These are phyloP conservation scores for Pediacus dermestoides DNA, from an alignment of 2,888 invertebrate genomes.

Conservation along the genomic window DNA sequence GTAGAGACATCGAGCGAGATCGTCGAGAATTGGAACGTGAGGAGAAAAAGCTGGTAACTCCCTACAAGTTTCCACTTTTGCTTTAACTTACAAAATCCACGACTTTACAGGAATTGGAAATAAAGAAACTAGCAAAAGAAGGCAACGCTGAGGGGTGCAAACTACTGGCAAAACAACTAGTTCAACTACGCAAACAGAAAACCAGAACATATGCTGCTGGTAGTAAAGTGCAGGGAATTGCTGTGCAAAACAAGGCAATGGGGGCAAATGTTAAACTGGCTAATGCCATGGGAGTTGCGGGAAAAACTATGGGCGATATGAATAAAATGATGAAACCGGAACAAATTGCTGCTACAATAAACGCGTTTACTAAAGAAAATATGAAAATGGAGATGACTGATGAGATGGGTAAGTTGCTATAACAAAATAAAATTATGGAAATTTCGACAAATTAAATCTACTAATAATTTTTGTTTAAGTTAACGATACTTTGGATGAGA, in stretches of 20 bases:
- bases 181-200: conserved; percentile 85
- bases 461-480: conserved; percentile 61
- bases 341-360: conserved; percentile 76
- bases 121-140: conserved; percentile 82
- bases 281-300: conserved; percentile 82
- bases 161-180: conserved; percentile 83
- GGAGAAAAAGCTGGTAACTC: conserved; percentile 79
- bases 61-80: too few relatives aligned
- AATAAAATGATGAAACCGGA: conserved; percentile 84
- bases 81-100: conserved; percentile 1
- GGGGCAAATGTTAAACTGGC: conserved; percentile 84
- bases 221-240: conserved; percentile 74
- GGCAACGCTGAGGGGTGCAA: conserved; percentile 82
- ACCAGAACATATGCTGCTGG: conserved; percentile 76
- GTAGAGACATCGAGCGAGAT: conserved; percentile 81
- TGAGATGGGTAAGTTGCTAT: conserved; percentile 81
- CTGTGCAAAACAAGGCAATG: conserved; percentile 85
- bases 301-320: conserved; percentile 85
- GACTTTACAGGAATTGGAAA: conserved; percentile 71
- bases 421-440: too few relatives aligned
- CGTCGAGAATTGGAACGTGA: conserved; percentile 77
- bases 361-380: conserved; percentile 78
- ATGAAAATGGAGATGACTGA: conserved; percentile 94
- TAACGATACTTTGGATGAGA: conserved; percentile 86
- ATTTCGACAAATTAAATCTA: too few relatives aligned